Conservation (phyloP, 2,113 vertebrate species). For the Heterotis niloticus region DNA sequence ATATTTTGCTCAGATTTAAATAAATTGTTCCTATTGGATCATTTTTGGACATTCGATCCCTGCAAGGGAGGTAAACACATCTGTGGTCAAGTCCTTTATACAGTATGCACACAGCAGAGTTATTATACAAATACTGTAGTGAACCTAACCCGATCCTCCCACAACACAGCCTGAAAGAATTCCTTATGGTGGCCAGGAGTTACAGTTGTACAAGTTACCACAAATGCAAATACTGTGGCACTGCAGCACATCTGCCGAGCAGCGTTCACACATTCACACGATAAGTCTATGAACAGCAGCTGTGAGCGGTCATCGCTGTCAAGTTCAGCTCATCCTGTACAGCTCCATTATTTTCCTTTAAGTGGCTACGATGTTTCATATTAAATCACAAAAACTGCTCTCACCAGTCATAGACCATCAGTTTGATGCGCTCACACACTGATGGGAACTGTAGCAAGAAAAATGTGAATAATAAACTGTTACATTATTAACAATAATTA, state of each 20-base stretch:
- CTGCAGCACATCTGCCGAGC: no score
- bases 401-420: conserved; percentile 88
- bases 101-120: not conserved
- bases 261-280: no score
- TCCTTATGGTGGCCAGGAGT: no score
- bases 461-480: conserved; percentile 6
- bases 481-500: no score
- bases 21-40: conserved; percentile 88
- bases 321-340: no score
- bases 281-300: no score
- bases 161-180: no score
- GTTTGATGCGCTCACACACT: conserved; percentile 89
- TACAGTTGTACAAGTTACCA: no score
- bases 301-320: no score
- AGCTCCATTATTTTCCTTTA: no score
- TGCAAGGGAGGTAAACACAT: conserved; percentile 44
- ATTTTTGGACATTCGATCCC: conserved; percentile 94
- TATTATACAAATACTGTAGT: not conserved
- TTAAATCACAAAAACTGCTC: conserved; percentile 16
- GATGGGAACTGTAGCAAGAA: conserved; percentile 82
- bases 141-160: conserved; percentile 9
- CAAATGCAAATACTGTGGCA: no score
- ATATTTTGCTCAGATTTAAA: conserved; percentile 85
- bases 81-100: not conserved
- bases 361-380: no score